phyloP scores from a whole-genome alignment of 2,113 vertebrate species.

The Halcyon senegalensis region DNA sequence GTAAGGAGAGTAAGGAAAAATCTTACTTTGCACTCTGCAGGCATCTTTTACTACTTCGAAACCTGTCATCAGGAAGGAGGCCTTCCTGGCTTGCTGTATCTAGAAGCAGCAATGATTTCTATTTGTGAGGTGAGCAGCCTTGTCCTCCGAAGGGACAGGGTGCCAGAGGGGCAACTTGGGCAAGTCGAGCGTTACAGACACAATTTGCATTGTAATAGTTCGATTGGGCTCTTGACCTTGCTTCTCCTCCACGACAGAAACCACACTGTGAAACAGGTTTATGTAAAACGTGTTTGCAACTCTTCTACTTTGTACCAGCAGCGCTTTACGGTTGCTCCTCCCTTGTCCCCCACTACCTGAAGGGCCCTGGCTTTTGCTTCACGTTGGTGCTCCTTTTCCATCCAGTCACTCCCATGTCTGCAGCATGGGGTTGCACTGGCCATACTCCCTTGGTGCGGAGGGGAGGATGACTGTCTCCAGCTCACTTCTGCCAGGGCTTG shows the following conservation, averaged over 20 bases:
- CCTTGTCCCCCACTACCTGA: background rate
- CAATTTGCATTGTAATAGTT: background rate
- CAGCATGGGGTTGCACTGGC: accelerated
- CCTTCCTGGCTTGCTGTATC: background rate
- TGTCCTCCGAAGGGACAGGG: background rate
- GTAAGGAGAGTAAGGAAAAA: background rate
- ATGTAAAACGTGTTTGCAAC: accelerated
- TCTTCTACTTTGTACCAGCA: background rate
- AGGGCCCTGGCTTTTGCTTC: background rate
- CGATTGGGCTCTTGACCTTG: background rate
- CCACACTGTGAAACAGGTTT: background rate
- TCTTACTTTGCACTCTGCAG: background rate
- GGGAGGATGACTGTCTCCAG: background rate
- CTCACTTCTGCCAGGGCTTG: background rate
- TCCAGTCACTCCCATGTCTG: accelerated
- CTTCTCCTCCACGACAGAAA: background rate
- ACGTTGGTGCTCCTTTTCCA: background rate
- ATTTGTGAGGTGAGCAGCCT: background rate
- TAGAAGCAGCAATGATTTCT: background rate
- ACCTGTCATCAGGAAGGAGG: background rate
- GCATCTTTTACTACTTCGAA: background rate
- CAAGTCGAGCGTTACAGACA: background rate
- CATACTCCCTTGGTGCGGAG: accelerated
- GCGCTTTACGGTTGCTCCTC: background rate
- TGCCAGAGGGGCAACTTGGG: background rate